Evolutionary conservation across 2,888 invertebrate species (phyloP).

Genomic region (Rhingia rostrata): DNA sequence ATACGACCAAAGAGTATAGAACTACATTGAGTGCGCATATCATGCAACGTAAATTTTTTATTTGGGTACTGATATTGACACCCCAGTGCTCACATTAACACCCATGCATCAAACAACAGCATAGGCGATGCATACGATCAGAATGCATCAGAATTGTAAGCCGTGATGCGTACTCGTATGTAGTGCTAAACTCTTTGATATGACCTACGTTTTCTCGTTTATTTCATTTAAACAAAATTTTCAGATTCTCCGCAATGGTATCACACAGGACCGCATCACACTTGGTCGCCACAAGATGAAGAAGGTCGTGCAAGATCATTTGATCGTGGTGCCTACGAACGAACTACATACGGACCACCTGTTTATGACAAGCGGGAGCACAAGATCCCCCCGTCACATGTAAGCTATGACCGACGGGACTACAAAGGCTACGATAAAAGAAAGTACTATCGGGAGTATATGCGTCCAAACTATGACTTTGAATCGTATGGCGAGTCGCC

Average conservation of each 20-base stretch:
- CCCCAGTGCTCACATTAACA: too few relatives aligned
- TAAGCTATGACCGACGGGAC: conserved; percentile 79
- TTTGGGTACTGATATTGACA: too few relatives aligned
- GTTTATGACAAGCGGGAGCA: conserved; percentile 82
- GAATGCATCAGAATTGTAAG: too few relatives aligned
- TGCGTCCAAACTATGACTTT: conserved; percentile 81
- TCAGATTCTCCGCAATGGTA: conserved; percentile 82
- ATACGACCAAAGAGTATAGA: neutral
- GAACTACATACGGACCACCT: conserved; percentile 82
- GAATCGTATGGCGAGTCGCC: conserved; percentile 78
- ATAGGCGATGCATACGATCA: too few relatives aligned
- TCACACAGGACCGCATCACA: conserved; percentile 80
- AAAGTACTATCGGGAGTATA: conserved; percentile 81
- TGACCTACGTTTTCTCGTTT: neutral
- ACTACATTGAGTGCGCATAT: too few relatives aligned
- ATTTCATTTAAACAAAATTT: conserved; percentile 2
- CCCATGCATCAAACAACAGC: too few relatives aligned
- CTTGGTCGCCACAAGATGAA: conserved; percentile 83
- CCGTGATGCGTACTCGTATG: too few relatives aligned
- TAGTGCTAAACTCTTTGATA: too few relatives aligned
- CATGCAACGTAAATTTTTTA: too few relatives aligned
- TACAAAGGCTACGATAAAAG: conserved; percentile 80
- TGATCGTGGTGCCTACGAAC: conserved; percentile 82
- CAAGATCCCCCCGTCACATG: conserved; percentile 74
- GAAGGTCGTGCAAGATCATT: conserved; percentile 80